phyloP scores from a whole-genome alignment of 2,797 vertebrate species.

The Clarias fuscus region DNA sequence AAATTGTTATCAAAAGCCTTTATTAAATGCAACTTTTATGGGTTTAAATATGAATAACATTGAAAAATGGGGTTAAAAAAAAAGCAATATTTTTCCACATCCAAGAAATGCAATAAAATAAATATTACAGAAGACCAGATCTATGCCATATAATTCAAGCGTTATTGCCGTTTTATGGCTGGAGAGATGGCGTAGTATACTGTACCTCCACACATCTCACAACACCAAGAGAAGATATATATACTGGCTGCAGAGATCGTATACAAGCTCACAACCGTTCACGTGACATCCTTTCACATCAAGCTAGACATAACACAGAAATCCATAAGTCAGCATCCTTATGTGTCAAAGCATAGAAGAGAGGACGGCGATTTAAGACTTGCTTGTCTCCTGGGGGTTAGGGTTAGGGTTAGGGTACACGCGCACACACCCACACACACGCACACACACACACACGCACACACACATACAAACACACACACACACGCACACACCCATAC shows the following conservation, averaged over 20 bases:
- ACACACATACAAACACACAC: no score
- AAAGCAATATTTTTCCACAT: neutral
- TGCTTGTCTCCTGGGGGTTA: no score
- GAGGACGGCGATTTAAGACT: no score
- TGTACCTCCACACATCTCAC: neutral
- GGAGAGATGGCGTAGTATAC: neutral
- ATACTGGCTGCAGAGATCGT: neutral
- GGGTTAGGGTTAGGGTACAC: no score
- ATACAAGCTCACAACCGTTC: neutral
- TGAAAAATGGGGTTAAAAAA: neutral
- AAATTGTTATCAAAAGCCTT: constrained; percentile 14
- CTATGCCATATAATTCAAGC: neutral
- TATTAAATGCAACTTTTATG: neutral
- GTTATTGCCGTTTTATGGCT: neutral
- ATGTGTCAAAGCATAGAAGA: neutral
- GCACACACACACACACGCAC: no score
- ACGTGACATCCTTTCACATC: neutral
- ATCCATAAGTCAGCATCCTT: neutral
- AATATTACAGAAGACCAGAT: neutral
- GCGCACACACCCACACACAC: no score
- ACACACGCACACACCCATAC: no score
- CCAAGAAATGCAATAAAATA: neutral
- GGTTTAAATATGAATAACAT: neutral
- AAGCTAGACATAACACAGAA: neutral
- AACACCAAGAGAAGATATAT: neutral